These are phyloP conservation scores for Simalia tracyae DNA, from an alignment of 2,797 vertebrate genomes.

Conservation along the genomic window DNA sequence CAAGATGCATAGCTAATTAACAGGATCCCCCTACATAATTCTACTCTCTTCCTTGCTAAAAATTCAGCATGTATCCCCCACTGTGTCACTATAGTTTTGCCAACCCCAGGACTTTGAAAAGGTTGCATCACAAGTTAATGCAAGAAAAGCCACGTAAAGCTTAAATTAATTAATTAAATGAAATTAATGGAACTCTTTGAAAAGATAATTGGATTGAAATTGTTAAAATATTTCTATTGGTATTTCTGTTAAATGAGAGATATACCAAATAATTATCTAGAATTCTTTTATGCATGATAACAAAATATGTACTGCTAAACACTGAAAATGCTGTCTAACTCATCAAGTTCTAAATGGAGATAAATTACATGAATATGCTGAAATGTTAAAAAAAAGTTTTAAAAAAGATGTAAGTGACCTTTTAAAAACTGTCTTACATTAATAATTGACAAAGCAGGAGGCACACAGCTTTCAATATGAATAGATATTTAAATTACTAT, in stretches of 20 bases:
- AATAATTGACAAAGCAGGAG: not conserved
- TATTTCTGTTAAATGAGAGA: not conserved
- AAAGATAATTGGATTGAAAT: not conserved
- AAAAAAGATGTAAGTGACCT: not conserved
- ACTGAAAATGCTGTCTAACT: not conserved
- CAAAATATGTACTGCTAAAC: not conserved
- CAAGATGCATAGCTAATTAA: constrained; percentile 16
- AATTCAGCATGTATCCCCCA: not conserved
- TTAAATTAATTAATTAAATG: not conserved
- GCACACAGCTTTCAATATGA: not conserved
- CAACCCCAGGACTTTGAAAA: not conserved
- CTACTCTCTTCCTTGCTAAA: not conserved
- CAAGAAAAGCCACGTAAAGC: not conserved
- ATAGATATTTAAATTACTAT: not conserved
- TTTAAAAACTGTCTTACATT: not conserved
- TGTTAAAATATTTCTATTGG: not conserved
- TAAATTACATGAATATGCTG: not conserved
- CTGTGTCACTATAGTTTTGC: not conserved
- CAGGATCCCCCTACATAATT: not conserved
- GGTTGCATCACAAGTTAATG: not conserved
- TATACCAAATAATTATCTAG: not conserved
- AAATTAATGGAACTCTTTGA: not conserved
- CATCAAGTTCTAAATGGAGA: not conserved
- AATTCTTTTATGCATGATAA: not conserved
- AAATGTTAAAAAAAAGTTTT: not conserved